Conservation (phyloP, 2,113 vertebrate genomes). For the Corydoras maculifer region DNA sequence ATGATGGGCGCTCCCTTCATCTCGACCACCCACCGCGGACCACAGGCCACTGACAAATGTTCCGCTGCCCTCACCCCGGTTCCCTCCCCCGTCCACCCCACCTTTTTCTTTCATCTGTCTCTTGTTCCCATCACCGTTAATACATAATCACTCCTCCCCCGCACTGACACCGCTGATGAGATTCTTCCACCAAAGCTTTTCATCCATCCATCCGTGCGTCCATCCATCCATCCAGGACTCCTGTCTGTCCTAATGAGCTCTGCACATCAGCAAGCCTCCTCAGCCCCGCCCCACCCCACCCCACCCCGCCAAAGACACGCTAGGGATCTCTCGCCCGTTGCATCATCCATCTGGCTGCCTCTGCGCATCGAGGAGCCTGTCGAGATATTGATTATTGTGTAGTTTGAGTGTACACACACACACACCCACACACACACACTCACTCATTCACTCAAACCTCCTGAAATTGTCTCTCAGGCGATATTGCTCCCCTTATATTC, state of each 20-base stretch:
- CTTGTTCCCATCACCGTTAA: constrained; percentile 40
- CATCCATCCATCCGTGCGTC: constrained; percentile 27
- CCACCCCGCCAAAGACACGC: constrained; percentile 17
- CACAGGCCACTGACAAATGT: constrained; percentile 40
- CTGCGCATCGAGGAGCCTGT: constrained; percentile 29
- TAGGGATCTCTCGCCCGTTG: constrained; percentile 16
- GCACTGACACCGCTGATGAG: constrained; percentile 38
- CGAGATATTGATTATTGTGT: constrained; percentile 37
- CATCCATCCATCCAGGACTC: background rate
- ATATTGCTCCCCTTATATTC: constrained; percentile 48
- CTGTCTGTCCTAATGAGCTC: constrained; percentile 33
- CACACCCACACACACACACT: background rate
- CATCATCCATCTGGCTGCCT: constrained; percentile 29
- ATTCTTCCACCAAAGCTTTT: constrained; percentile 30
- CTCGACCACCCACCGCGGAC: constrained; percentile 34
- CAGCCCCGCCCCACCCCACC: no score
- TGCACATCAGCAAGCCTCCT: constrained; percentile 23
- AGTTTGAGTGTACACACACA: constrained; percentile 7
- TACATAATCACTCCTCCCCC: constrained; percentile 39
- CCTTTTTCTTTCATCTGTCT: constrained; percentile 11
- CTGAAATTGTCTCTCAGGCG: constrained; percentile 46
- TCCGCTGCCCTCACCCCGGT: constrained; percentile 10
- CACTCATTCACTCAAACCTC: background rate
- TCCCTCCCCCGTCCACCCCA: constrained; percentile 2
- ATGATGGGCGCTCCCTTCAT: constrained; percentile 27